Percentiles rank a stretch among this genome's conserved stretches.
Conservation (phyloP, 1,140 invertebrate genomes). For the Chlorops oryzae region DNA sequence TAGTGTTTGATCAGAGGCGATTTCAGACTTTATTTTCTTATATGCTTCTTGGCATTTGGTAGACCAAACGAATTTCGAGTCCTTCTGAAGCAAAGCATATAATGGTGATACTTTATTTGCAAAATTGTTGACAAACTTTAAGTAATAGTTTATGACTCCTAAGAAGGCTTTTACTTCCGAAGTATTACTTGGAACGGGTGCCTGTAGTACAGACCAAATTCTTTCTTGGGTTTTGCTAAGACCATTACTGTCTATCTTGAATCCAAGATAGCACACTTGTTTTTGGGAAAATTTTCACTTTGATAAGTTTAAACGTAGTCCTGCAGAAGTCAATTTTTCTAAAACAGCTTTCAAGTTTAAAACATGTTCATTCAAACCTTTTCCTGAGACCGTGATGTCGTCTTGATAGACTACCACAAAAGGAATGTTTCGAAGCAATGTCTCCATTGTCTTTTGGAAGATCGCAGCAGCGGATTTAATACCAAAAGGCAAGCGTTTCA, state of each 20-base stretch:
- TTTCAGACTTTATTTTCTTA: no score
- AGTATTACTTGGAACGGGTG: constrained; percentile 25
- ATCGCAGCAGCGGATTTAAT: constrained; percentile 36
- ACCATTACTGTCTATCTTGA: constrained; percentile 25
- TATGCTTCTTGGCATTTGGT: no score
- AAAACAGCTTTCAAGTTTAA: constrained; percentile 11
- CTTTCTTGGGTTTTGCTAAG: constrained; percentile 20
- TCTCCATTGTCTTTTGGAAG: constrained; percentile 47
- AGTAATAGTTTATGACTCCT: constrained; percentile 40
- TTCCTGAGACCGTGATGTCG: constrained; percentile 41
- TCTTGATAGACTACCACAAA: constrained; percentile 30
- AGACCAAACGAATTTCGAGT: no score
- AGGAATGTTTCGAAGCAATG: constrained; percentile 27
- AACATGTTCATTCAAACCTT: constrained; percentile 24
- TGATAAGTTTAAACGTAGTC: constrained; percentile 24
- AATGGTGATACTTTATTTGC: no score
- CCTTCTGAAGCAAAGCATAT: no score
- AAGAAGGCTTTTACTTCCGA: constrained; percentile 32
- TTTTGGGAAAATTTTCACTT: constrained; percentile 36
- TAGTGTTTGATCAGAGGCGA: no score
- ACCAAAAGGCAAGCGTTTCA: constrained; percentile 30
- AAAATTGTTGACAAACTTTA: no score
- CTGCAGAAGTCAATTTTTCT: constrained; percentile 9
- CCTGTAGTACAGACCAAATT: constrained; percentile 22
- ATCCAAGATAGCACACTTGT: constrained; percentile 31